phyloP scores from a whole-genome alignment of 2,113 vertebrate genomes.

The Himantopus leucocephalus region DNA sequence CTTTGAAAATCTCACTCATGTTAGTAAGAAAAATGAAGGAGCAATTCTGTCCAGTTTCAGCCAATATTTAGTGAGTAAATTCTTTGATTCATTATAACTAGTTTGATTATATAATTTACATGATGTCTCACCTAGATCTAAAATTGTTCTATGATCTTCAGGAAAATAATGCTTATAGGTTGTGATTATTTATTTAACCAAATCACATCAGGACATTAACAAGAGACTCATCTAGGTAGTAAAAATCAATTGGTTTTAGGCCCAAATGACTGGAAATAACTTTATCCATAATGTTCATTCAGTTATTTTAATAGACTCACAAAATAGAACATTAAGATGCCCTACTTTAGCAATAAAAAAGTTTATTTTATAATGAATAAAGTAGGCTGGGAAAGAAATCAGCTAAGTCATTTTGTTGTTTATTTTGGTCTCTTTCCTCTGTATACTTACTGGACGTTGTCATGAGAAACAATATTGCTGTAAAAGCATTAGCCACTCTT shows the following conservation, averaged over 20 bases:
- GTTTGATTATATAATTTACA: neutral
- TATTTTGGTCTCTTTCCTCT: constrained; percentile 11
- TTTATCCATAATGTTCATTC: constrained; percentile 22
- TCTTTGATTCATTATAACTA: neutral
- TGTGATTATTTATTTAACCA: neutral
- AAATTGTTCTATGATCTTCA: neutral
- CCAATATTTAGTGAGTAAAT: neutral
- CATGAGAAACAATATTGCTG: neutral
- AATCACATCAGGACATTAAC: neutral
- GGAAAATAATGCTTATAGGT: neutral
- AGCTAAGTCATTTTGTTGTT: constrained; percentile 16
- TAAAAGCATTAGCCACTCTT: constrained; percentile 13
- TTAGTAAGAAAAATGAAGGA: neutral
- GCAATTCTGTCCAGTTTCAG: neutral
- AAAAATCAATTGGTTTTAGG: constrained; percentile 17
- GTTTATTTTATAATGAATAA: constrained; percentile 18
- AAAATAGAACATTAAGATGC: constrained; percentile 40
- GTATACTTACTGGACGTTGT: neutral
- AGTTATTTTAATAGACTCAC: constrained; percentile 53
- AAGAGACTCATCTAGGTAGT: neutral
- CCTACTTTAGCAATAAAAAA: constrained; percentile 18
- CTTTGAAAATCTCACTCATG: neutral
- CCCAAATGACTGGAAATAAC: constrained; percentile 28
- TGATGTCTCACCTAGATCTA: neutral
- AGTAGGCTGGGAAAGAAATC: constrained; percentile 42